phyloP scores from a whole-genome alignment of 2,888 invertebrate genomes.

The Hirtodrosophila histrioides region DNA sequence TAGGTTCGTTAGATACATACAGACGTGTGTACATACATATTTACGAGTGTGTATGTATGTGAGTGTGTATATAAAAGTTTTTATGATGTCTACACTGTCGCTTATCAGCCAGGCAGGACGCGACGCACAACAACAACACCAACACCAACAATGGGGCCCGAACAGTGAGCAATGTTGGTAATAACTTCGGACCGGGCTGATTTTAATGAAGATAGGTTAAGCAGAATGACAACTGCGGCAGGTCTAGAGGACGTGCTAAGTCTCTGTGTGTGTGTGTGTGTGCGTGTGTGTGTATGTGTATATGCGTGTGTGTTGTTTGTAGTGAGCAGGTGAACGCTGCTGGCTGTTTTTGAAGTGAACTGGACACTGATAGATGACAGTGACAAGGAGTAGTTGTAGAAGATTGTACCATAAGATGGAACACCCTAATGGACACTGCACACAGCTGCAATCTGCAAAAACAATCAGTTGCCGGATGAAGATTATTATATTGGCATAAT shows the following conservation, averaged over 20 bases:
- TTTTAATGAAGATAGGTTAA: constrained; percentile 62
- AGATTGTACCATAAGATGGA: constrained; percentile 22
- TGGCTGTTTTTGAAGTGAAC: constrained; percentile 27
- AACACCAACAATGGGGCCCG: constrained; percentile 16
- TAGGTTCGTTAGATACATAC: constrained; percentile 45
- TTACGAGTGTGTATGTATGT: not conserved
- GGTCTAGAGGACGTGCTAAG: constrained; percentile 19
- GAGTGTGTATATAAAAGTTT: constrained; percentile 42
- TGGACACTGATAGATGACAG: constrained; percentile 57
- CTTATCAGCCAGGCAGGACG: constrained; percentile 58
- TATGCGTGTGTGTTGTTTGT: constrained; percentile 12
- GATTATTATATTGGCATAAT: constrained; percentile 14
- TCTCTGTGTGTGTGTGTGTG: constrained; percentile 9
- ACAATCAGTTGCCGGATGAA: constrained; percentile 35
- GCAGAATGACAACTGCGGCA: constrained; percentile 54
- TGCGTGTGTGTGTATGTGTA: constrained; percentile 4
- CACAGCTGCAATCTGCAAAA: constrained; percentile 41
- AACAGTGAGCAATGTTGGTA: constrained; percentile 43
- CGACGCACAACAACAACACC: constrained; percentile 29
- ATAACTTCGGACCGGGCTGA: constrained; percentile 47
- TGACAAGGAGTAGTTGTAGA: constrained; percentile 45
- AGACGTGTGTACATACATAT: not conserved
- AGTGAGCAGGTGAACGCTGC: constrained; percentile 43
- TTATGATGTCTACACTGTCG: constrained; percentile 77
- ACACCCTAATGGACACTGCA: constrained; percentile 17